A percentile compares a stretch with the other conserved stretches of the same genome.
These are phyloP conservation scores for Chiroxiphia lanceolata DNA, from an alignment of 2,797 vertebrate species.

Conservation along the genomic window DNA sequence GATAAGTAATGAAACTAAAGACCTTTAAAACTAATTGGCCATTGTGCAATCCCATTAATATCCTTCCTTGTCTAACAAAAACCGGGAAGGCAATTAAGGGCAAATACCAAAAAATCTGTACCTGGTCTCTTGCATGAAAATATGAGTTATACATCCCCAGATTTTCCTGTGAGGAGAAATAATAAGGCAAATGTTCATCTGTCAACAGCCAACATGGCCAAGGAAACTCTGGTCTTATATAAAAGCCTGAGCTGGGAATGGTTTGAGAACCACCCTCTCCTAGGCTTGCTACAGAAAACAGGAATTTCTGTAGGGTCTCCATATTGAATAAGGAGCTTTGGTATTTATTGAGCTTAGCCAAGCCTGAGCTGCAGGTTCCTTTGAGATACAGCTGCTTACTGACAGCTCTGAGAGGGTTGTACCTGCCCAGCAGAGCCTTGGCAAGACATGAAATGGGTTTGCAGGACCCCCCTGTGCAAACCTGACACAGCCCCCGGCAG, in stretches of 20 bases:
- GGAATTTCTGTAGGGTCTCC: background rate
- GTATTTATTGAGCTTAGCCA: background rate
- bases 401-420: background rate
- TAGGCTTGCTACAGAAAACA: background rate
- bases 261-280: background rate
- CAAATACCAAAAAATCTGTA: conserved; percentile 50
- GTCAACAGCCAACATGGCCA: background rate
- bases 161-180: background rate
- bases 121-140: background rate
- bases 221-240: background rate
- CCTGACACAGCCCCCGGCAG: background rate
- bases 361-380: background rate
- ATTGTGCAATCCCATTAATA: conserved; percentile 46
- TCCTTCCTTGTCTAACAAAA: conserved; percentile 44
- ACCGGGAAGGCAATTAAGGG: conserved; percentile 30
- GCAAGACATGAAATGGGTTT: background rate
- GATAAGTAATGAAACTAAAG: conserved; percentile 64
- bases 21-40: conserved; percentile 61
- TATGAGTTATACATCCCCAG: background rate
- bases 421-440: background rate
- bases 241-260: background rate
- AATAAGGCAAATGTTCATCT: background rate
- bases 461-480: background rate
- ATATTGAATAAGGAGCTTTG: background rate
- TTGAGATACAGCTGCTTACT: background rate